These are phyloP conservation scores for Accipiter cooperii DNA, from an alignment of 2,113 vertebrate genomes.

Conservation along the genomic window DNA sequence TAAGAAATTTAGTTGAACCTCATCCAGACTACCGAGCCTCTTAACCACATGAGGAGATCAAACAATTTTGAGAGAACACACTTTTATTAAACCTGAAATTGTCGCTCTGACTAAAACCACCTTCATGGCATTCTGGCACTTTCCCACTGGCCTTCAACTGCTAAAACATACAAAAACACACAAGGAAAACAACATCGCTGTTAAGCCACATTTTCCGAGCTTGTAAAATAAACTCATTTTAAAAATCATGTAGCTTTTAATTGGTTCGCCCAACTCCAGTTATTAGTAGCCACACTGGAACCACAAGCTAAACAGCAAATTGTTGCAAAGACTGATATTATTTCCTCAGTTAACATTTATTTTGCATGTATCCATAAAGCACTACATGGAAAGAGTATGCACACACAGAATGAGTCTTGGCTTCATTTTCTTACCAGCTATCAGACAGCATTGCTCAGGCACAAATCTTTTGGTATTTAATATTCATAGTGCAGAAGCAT, in stretches of 20 bases:
- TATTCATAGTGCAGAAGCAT: not conserved
- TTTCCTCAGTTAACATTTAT: constrained; percentile 17
- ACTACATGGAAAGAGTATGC: not conserved
- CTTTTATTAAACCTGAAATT: not conserved
- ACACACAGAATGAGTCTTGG: not conserved
- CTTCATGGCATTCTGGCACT: not conserved
- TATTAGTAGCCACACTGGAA: not conserved
- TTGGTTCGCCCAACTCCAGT: not conserved
- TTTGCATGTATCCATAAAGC: not conserved
- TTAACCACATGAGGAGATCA: not conserved
- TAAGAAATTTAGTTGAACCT: not conserved
- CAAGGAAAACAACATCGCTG: rapidly evolving
- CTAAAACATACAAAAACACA: not conserved
- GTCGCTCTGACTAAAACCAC: not conserved
- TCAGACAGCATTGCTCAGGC: not conserved
- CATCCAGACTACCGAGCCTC: not conserved
- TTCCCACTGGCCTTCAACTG: not conserved
- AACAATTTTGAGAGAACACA: not conserved
- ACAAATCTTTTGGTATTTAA: not conserved
- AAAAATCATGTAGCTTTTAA: not conserved
- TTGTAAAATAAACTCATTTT: not conserved
- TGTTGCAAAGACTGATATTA: not conserved
- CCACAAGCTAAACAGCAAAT: not conserved
- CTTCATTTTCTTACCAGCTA: not conserved
- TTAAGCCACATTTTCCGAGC: not conserved